Conservation (phyloP, 2,113 vertebrate genomes). For the Dromas ardeola region DNA sequence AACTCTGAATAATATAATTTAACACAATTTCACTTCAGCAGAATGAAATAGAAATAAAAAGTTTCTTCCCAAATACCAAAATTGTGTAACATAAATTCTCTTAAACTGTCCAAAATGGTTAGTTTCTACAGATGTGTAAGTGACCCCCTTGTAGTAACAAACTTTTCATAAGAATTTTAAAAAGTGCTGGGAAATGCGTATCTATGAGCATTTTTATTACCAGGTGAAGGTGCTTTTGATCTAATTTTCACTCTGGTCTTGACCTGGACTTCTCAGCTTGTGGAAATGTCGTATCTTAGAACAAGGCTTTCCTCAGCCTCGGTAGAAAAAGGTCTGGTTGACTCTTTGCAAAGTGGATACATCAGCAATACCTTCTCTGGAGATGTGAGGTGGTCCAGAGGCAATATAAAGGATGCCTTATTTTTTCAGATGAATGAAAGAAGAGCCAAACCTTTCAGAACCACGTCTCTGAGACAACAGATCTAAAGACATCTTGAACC, state of each 20-base stretch:
- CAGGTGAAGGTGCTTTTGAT: not conserved
- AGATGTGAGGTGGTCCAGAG: not conserved
- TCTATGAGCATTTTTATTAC: not conserved
- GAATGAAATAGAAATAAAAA: not conserved
- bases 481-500: not conserved
- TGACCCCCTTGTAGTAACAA: not conserved
- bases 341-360: not conserved
- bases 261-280: not conserved
- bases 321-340: not conserved
- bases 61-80: not conserved
- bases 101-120: not conserved
- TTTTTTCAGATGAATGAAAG: not conserved
- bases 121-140: not conserved
- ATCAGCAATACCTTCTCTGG: not conserved
- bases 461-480: not conserved
- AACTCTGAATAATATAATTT: not conserved
- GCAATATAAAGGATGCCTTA: not conserved
- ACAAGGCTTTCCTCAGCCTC: not conserved
- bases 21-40: not conserved
- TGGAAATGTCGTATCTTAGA: not conserved
- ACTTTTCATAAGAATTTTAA: not conserved
- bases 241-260: not conserved
- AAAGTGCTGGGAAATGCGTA: not conserved
- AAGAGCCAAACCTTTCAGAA: not conserved
- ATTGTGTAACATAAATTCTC: not conserved